Conservation (phyloP, 2,888 invertebrate species). For the Meghimatium bilineatum region DNA sequence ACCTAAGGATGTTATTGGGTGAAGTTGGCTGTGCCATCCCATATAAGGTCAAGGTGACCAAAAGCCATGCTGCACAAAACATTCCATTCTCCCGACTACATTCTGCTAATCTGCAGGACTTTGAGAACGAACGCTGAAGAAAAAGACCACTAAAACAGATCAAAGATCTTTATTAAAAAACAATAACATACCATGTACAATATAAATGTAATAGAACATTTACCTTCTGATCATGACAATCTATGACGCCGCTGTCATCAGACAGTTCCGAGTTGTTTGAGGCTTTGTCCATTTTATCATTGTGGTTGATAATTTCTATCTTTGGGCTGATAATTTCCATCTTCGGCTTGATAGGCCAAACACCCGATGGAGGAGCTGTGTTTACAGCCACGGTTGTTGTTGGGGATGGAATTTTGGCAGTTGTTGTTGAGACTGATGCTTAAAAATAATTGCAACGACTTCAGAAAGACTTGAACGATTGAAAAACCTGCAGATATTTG, state of each 20-base stretch:
- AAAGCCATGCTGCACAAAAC: too few relatives aligned
- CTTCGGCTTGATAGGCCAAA: conserved; percentile 8
- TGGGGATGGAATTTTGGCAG: conserved; percentile 40
- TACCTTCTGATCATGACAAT: conserved; percentile 44
- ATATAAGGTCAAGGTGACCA: too few relatives aligned
- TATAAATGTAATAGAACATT: too few relatives aligned
- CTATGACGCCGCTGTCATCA: conserved; percentile 43
- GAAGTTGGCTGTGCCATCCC: too few relatives aligned
- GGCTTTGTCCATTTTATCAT: conserved; percentile 30
- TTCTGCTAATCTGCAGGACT: too few relatives aligned
- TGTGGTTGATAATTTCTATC: conserved; percentile 2
- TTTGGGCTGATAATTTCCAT: conserved; percentile 7
- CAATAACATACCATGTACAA: not conserved
- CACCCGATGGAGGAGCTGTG: not conserved
- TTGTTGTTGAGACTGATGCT: not conserved
- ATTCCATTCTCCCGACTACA: too few relatives aligned
- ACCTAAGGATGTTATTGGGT: too few relatives aligned
- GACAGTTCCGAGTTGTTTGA: conserved; percentile 45
- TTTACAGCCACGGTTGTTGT: conserved; percentile 16
- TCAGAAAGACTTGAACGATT: not conserved
- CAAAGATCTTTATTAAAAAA: not conserved
- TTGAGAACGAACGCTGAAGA: too few relatives aligned
- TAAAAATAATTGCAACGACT: not conserved
- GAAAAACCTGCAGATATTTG: not conserved
- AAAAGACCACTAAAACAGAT: too few relatives aligned